Conservation (phyloP, 2,113 vertebrate species). For the Tachuris rubrigastra region DNA sequence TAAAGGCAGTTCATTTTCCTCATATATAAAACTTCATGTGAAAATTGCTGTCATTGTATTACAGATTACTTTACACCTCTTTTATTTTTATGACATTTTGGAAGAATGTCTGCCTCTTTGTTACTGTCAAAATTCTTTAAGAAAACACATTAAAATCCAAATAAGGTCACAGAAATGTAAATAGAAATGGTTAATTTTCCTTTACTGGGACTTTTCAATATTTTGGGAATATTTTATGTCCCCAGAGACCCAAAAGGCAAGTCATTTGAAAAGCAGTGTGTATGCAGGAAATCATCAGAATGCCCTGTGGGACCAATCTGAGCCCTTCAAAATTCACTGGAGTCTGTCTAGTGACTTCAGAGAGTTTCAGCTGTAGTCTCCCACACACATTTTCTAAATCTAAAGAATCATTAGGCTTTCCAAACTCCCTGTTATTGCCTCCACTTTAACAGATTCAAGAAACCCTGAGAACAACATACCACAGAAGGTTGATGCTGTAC, state of each 20-base stretch:
- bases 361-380: background rate
- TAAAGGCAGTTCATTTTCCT: background rate
- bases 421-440: background rate
- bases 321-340: slow-evolving; percentile 23
- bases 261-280: background rate
- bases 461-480: background rate
- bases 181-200: background rate
- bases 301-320: slow-evolving; percentile 12
- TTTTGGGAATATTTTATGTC: slow-evolving; percentile 29
- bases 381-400: background rate
- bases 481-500: background rate
- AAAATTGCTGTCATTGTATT: background rate
- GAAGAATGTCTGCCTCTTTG: background rate
- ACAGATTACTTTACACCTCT: background rate
- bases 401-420: background rate
- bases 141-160: background rate
- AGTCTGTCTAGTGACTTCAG: slow-evolving; percentile 16
- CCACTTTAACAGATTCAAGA: background rate
- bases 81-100: background rate
- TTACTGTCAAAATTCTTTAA: background rate
- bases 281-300: slow-evolving; percentile 19
- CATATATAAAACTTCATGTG: background rate
- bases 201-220: background rate
- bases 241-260: background rate
- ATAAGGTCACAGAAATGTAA: background rate